phyloP scores from a whole-genome alignment of 1,140 invertebrate genomes.

The Phthorimaea operculella region DNA sequence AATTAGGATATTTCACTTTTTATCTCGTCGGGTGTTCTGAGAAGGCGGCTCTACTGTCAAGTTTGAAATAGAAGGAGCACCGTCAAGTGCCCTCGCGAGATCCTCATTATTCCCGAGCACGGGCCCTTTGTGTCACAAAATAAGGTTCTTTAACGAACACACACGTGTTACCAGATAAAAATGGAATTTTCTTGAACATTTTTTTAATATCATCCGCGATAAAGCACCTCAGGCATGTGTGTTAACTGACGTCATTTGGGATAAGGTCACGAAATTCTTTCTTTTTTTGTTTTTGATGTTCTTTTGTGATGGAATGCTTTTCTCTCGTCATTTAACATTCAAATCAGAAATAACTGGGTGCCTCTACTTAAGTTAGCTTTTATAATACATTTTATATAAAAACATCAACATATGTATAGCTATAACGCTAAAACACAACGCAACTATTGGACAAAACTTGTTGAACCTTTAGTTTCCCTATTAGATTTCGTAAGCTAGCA shows the following conservation, averaged over 20 bases:
- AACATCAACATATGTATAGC: too few species aligned
- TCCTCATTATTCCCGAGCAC: slow-evolving; percentile 63
- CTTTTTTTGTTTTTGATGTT: background rate
- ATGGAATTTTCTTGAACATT: slow-evolving; percentile 2
- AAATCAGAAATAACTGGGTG: too few species aligned
- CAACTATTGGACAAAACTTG: too few species aligned
- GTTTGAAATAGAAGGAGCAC: slow-evolving; percentile 44
- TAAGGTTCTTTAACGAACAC: slow-evolving; percentile 63
- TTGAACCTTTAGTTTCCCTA: too few species aligned
- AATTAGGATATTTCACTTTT: background rate
- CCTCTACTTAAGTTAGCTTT: too few species aligned
- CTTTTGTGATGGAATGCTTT: too few species aligned
- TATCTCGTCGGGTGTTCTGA: background rate
- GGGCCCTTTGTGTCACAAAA: slow-evolving; percentile 56
- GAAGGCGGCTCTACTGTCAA: slow-evolving; percentile 38
- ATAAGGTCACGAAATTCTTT: background rate
- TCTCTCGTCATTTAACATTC: too few species aligned
- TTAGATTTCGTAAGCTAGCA: too few species aligned
- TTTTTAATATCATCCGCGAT: background rate
- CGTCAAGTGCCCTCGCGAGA: slow-evolving; percentile 32
- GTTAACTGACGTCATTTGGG: background rate
- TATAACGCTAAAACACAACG: too few species aligned
- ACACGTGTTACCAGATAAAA: slow-evolving; percentile 16
- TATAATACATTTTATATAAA: too few species aligned
- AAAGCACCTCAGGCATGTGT: background rate